These are phyloP conservation scores for Theristicus caerulescens DNA, from an alignment of 2,113 vertebrate genomes.

Conservation along the genomic window DNA sequence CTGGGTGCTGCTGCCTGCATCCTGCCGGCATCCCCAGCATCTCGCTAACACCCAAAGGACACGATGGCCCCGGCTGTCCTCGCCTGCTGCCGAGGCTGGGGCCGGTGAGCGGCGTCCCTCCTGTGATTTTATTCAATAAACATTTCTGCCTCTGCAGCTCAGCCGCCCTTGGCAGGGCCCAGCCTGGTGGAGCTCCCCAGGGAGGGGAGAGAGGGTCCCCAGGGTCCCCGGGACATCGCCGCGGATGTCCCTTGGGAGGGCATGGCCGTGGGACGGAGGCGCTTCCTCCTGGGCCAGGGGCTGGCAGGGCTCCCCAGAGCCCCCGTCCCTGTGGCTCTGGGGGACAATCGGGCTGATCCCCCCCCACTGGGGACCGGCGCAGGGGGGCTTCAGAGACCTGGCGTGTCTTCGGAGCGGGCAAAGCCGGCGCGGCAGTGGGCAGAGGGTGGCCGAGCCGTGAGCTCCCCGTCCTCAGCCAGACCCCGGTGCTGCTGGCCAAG, in stretches of 20 bases:
- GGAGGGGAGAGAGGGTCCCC: not conserved
- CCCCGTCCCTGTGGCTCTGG: not conserved
- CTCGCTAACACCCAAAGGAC: not conserved
- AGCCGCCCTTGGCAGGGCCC: not conserved
- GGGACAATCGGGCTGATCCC: not conserved
- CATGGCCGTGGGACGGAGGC: not conserved
- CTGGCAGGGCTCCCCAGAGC: not conserved
- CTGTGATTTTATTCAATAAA: not conserved
- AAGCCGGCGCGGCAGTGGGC: not conserved
- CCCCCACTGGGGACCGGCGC: rapidly evolving
- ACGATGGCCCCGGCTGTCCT: not conserved
- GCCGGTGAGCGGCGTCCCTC: not conserved
- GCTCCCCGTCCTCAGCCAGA: no score
- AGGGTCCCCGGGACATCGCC: not conserved
- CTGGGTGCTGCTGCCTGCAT: not conserved
- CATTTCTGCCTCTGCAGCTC: not conserved
- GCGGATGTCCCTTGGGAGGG: not conserved
- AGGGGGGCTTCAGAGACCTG: not conserved
- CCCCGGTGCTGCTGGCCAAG: not conserved
- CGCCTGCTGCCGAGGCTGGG: not conserved
- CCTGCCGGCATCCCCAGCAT: not conserved
- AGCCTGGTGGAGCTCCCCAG: not conserved
- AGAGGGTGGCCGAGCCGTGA: rapidly evolving
- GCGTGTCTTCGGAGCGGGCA: not conserved
- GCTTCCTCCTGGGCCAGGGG: not conserved